phyloP scores from a whole-genome alignment of 2,888 invertebrate genomes.

The Pachliopta kotzebuea region DNA sequence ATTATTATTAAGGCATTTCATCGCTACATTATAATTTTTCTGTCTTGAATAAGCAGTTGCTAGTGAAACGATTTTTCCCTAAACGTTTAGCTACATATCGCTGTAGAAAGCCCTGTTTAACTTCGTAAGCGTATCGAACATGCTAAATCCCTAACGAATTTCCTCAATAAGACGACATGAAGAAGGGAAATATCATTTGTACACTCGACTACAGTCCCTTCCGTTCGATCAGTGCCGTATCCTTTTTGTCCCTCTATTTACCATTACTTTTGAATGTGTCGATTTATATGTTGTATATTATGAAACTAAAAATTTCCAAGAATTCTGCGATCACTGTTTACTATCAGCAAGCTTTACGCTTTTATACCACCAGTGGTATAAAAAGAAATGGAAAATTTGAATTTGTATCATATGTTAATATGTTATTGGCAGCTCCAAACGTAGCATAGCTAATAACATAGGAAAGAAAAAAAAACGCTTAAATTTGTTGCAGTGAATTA shows the following conservation, averaged over 20 bases:
- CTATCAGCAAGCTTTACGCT: no score
- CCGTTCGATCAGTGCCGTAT: slow-evolving; percentile 19
- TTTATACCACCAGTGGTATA: no score
- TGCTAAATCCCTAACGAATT: slow-evolving; percentile 33
- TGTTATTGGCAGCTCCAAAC: no score
- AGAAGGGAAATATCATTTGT: slow-evolving; percentile 54
- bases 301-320: background rate
- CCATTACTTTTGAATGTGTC: background rate
- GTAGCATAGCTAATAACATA: no score
- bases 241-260: slow-evolving; percentile 4
- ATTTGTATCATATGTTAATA: no score
- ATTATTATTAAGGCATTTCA: no score
- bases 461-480: no score
- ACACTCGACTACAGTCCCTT: slow-evolving; percentile 45
- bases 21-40: no score
- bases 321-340: background rate
- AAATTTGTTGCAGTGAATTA: no score
- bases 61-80: slow-evolving; percentile 6
- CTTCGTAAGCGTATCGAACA: slow-evolving; percentile 12
- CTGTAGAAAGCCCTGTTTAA: slow-evolving; percentile 8
- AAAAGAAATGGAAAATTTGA: no score
- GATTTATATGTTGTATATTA: background rate
- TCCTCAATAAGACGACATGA: slow-evolving; percentile 28
- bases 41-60: no score
- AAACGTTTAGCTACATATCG: background rate